phyloP scores from a whole-genome alignment of 2,797 vertebrate genomes.

The Meda fulgida region DNA sequence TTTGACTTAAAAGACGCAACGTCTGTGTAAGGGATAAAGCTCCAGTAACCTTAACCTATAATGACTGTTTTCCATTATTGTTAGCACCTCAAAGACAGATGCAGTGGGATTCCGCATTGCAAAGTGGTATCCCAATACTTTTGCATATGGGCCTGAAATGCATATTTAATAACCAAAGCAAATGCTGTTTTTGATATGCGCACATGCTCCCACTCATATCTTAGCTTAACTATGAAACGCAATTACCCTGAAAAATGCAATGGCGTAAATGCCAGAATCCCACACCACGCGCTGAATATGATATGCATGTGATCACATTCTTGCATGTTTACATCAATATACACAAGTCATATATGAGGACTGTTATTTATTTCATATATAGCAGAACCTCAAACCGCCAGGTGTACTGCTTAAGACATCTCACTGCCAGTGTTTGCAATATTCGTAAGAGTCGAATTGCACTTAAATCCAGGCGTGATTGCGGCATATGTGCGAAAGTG shows the following conservation, averaged over 20 bases:
- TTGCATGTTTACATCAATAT: conserved; percentile 12
- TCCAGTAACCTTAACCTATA: conserved; percentile 22
- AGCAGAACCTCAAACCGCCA: not conserved
- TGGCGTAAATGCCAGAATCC: conserved; percentile 26
- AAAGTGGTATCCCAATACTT: conserved; percentile 23
- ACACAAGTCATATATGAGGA: not conserved
- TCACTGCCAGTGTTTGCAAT: not conserved
- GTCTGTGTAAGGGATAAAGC: not conserved
- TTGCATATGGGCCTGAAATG: conserved; percentile 32
- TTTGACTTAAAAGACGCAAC: not conserved
- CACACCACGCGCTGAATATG: not conserved
- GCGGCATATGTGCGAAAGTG: not conserved
- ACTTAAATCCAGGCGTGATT: not conserved
- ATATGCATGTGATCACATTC: not conserved
- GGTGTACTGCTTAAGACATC: not conserved
- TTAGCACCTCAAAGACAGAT: conserved; percentile 19
- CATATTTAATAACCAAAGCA: conserved; percentile 49
- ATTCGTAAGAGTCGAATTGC: not conserved
- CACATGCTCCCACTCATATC: conserved; percentile 29
- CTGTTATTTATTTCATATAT: not conserved
- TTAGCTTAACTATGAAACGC: conserved; percentile 35
- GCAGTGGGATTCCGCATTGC: not conserved
- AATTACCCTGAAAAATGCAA: conserved; percentile 29
- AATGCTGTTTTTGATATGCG: conserved; percentile 38
- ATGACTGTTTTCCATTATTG: conserved; percentile 32